Base-by-base conservation (phyloP, 2,888 invertebrate species). In the Lasius fuliginosus region DNA sequence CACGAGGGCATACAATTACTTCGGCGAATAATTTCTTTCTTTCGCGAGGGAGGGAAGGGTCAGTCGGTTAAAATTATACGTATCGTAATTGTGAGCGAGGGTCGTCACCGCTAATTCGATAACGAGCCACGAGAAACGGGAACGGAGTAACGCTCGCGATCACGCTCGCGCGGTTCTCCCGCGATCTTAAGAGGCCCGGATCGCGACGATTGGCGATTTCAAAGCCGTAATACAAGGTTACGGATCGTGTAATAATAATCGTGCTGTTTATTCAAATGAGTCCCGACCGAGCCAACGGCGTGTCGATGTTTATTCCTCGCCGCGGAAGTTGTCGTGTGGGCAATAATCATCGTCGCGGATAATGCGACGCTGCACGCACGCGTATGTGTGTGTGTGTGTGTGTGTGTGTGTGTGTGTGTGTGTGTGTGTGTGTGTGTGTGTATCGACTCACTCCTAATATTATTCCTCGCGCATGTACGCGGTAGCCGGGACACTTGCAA, bases 241-340 rank as follows among this genome's bases (percentile, higher is more conserved):
- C 82, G 49, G 74, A 40, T 58, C 76, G 71, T 65, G 62, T 86
- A 76, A 85, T 84, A 89, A 87, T 76, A 58, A 75, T 65, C 79
- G 77, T 40, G 64, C 74, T 87, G 83, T 89, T 89, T 89, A 85
- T 89, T 87, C 89, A 86, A 89, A 85, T 82, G 86, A 84, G 86
- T 69, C 73, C 62, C 84, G 75, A 36, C 60, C 68, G 67, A 49
- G n/a, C 40, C 42, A 64, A 49, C 58, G 71, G 79, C 71, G 58
- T 46, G 71, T 67, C 82, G 82, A 79, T 88, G 85, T 88, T 89
- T 87, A 89, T 71, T n/a, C 23, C 85, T 65, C 65, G 71, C 60
- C 60, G n/a, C 85, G 75, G 79, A 81, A 81, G 82, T 87, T 84
- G 88, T 89, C 88, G 87, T 58, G 53, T 18, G 67, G 73, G 65